Conservation (phyloP, 2,113 vertebrate genomes). For the Narcine bancroftii region DNA sequence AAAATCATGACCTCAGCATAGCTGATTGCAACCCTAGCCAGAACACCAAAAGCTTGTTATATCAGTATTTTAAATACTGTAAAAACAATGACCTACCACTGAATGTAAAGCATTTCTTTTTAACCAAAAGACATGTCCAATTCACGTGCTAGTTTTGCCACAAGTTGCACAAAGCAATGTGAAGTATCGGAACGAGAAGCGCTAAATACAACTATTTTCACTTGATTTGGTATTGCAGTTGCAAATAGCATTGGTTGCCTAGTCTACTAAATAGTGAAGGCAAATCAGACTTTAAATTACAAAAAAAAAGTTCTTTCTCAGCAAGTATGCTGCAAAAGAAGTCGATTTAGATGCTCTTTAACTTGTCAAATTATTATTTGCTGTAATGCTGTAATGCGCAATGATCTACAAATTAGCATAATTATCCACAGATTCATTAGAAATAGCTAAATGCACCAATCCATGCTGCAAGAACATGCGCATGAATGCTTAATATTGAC, state of each 20-base stretch:
- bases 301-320: not conserved
- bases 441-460: not conserved
- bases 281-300: conserved; percentile 8
- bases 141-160: not conserved
- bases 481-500: not conserved
- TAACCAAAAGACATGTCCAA: not conserved
- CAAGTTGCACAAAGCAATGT: not conserved
- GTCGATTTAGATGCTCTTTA: not conserved
- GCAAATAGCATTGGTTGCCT: not conserved
- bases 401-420: not conserved
- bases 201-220: not conserved
- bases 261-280: not conserved
- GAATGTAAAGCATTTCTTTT: not conserved
- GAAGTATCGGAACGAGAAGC: not conserved
- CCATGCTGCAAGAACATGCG: no score
- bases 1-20: not conserved
- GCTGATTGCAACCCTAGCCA: not conserved
- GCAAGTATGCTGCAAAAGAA: not conserved
- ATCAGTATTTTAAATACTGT: not conserved
- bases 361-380: not conserved
- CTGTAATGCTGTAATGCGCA: not conserved
- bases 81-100: not conserved
- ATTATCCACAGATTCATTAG: not conserved
- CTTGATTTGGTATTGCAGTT: not conserved
- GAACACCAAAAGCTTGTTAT: not conserved